Base-by-base conservation (phyloP, 2,797 vertebrate species). In the Arnoldichthys spilopterus region DNA sequence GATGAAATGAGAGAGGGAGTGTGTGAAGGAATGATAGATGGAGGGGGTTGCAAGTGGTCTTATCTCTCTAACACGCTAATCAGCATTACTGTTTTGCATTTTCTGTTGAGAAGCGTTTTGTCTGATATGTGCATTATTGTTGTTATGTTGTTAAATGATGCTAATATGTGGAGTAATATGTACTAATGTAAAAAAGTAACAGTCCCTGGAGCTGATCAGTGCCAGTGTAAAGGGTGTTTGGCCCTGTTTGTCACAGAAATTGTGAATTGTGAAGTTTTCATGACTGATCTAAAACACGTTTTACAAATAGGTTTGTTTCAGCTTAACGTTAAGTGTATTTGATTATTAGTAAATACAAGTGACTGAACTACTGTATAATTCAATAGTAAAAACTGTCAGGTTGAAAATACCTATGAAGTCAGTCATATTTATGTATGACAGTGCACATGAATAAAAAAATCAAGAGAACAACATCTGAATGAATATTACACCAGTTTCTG, bases 31-130 rank as follows among this genome's bases (percentile, higher is more conserved):
- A 74, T 66, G 73, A 76, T 74, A 69, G 70, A 58, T 73, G 56
- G 61, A 81, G 72, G 72, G 70, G 61, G 58, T 45, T 58, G 77
- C 16, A 45, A 64, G 43, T 51, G 51, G 66, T 67, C 68, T 84
- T 84, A 82, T 84, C 83, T 82, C 32, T 79, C 61, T 82, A 79
- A 84, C 69, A 75, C 74, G 78, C 74, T 82, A 79, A 82, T 84
- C 81, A 79, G 73, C 61, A 34, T 67, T 72, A 54, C 67, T 79
- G 78, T 79, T 83, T 53, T 72, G 73, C 61, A 64, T 64, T 82
- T 82, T 74, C 34, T 61, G 37, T 51, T 68, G 59, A 74, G 70
- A 75, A 67, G 72, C 67, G n/a, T 78, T 78, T 80, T 72, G 62
- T 78, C 70, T 81, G 24, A 81, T 72, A 76, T 76, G 28, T 49